A percentile compares a stretch with the other conserved stretches of the same genome.
Conservation (phyloP, 2,888 invertebrate genomes). For the Plebejus argus region DNA sequence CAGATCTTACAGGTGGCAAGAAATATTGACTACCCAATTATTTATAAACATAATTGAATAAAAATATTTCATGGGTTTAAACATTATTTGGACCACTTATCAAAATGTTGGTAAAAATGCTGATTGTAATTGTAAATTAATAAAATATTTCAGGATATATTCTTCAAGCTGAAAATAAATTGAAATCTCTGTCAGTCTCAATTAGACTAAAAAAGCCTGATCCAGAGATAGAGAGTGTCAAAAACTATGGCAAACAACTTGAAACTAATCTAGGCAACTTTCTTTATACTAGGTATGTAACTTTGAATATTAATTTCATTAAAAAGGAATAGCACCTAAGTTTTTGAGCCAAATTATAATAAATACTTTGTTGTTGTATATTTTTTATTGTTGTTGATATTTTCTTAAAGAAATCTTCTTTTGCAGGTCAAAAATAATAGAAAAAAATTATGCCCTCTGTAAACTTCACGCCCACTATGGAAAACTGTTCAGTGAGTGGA, state of each 20-base stretch:
- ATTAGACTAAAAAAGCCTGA: constrained; percentile 88
- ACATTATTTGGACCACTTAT: too few species aligned
- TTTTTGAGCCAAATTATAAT: too few species aligned
- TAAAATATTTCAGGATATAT: constrained; percentile 81
- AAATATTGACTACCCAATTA: background rate
- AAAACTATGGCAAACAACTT: constrained; percentile 87
- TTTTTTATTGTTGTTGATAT: background rate
- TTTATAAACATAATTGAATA: too few species aligned
- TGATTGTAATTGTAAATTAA: background rate
- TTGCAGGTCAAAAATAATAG: constrained; percentile 84
- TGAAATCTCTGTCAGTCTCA: constrained; percentile 87
- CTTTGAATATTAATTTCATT: background rate
- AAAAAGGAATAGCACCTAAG: too few species aligned
- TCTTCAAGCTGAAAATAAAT: constrained; percentile 88
- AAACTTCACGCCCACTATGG: constrained; percentile 91
- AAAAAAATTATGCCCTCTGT: constrained; percentile 88
- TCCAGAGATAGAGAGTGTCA: constrained; percentile 86
- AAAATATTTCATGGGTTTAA: background rate
- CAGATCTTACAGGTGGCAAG: background rate
- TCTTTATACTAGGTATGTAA: constrained; percentile 73
- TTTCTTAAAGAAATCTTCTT: background rate
- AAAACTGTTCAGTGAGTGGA: constrained; percentile 92
- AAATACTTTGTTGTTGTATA: too few species aligned
- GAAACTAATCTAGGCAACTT: constrained; percentile 82
- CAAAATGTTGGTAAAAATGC: background rate